Conservation (phyloP, 2,113 vertebrate species). For the Bungarus multicinctus region DNA sequence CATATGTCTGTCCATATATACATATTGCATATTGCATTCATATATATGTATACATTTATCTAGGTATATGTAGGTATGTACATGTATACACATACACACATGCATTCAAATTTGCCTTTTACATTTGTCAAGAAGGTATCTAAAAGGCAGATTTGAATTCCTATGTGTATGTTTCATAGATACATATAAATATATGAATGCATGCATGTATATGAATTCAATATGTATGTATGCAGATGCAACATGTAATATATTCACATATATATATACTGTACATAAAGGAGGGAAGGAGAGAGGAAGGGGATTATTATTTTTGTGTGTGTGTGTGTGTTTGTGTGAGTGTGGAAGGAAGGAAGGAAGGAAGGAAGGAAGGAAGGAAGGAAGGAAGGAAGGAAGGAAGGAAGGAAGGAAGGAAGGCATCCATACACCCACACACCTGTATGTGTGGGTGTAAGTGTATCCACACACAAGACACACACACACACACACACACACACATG, state of each 20-base stretch:
- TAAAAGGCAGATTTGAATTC: neutral
- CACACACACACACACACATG: neutral
- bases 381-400: no score
- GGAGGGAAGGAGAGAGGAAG: neutral
- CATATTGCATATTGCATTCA: no score
- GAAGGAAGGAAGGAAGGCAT: neutral
- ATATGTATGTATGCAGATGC: neutral
- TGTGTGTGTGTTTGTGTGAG: neutral
- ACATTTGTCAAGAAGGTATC: neutral
- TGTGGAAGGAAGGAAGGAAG: no score
- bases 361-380: no score
- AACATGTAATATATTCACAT: neutral
- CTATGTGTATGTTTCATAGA: no score
- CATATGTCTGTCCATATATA: no score
- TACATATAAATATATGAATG: no score
- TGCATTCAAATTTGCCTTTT: no score
- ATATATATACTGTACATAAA: neutral
- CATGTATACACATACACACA: no score
- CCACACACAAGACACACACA: no score
- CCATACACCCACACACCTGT: neutral
- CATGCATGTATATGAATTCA: neutral
- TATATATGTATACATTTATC: no score
- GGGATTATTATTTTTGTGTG: neutral
- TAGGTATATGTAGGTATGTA: no score
- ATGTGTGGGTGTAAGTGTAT: neutral